Evolutionary conservation across 1,140 invertebrate genomes (phyloP), one percentile per base, ranked within the genome.

Genomic region (Homarus americanus): DNA sequence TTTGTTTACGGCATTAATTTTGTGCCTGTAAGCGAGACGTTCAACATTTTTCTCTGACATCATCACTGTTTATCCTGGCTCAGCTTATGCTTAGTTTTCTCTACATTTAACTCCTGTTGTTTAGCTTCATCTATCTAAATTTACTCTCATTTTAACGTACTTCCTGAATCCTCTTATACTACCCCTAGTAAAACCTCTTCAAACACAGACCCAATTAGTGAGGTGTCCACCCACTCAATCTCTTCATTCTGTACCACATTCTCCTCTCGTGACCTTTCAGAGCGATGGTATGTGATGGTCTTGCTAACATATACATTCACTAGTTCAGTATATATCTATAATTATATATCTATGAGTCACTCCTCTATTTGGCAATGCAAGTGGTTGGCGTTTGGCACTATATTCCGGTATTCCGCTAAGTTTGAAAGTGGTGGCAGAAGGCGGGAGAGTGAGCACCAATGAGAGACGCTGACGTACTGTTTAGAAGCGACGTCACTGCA

Each of bases 401-500:
- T 1, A 36, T 28, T 38, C 38, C 41, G 17, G 17, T 79, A 44
- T 79, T 32, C 32, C 40, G 36, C n/a, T n/a, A 28, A 15, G 20
- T 69, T n/a, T 40, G 24, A 73, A 36, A 32, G 28, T 53, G 3
- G 20, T 24, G n/a, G 38, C 40, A n/a, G 15, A 15, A 32, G 24
- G n/a, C 0, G 72, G n/a, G 36, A 17, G 63, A 20, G 1, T 17
- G 15, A 15, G 12, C 36, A 58, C 87, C 87, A 76, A 76, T 28
- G 38, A 32, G 20, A 12, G 17, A 10, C 44, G 17, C 20, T 28
- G 41, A 83, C 88, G 88, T 90, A 80, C 49, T 85, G 75, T 86
- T 91, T 79, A 76, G 73, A 24, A 44, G 10, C 28, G 53, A 83
- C 88, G 80, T 84, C 83, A 80, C 83, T n/a, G 53, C 36, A 72